Evolutionary conservation across 53 echinoderm and acorn worm species (phyloP), one percentile per base, ranked within the genome.

Genomic region (Paracentrotus lividus): DNA sequence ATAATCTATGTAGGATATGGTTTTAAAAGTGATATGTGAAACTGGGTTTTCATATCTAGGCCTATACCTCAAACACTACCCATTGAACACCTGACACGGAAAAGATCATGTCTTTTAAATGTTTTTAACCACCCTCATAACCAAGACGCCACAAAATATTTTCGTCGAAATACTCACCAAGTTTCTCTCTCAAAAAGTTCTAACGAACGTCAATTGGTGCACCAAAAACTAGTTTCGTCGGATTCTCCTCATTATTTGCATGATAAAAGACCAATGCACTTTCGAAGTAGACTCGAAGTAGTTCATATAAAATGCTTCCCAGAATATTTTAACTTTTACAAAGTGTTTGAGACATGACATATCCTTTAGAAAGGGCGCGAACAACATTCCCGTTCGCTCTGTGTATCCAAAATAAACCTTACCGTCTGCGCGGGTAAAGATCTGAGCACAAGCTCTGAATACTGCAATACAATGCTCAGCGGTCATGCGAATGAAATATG

Each of bases 401-500:
- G 67, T 31, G 2, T 2, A 69, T 69, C 3, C 36, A 8, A 31
- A 2, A 18, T 38, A 40, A 15, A 38, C 38, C 21, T 57, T 57
- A 4, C 14, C 57, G 36, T 72, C 38, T 69, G 72, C 36, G 13
- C 31, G 36, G 6, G 61, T 27, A 27, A 61, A 61, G 7, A 36
- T 38, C 40, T 16, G 36, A 36, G 72, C 15, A 72, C 12, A 66
- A 32, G 61, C 61, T 24, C 24, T 61, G n/a, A n/a, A 66, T 1
- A 27, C 60, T 24, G 24, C 60, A 18, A 9, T 2, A 47, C 47
- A n/a, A 2, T 47, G 44, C 14, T 44, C 81, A 81, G 81, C 47
- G 81, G 47, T 81, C 47, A 47, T 44, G 81, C 47, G 47, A 45
- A 81, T 45, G 26, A 81, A 81, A 81, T 45, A 81, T n/a, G 44